Evolutionary conservation across 2,113 vertebrate genomes (phyloP), one percentile per base, ranked within the genome.

Genomic region (Arvicanthis niloticus): DNA sequence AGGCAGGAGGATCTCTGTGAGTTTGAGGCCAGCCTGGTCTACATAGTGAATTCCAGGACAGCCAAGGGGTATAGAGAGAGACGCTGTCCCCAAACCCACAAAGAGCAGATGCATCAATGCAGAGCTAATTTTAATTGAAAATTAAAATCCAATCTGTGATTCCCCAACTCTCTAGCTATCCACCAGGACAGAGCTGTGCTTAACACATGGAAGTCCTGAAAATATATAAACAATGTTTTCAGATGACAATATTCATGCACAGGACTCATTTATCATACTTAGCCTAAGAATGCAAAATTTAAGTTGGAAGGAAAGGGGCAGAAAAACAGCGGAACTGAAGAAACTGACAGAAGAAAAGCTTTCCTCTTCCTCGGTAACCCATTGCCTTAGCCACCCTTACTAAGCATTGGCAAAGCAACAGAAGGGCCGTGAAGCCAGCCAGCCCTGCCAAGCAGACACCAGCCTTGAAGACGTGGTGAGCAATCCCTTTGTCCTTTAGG

Each of bases 401-500:
- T n/a, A 40, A 7, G 73, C 26, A 40, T 3, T n/a, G 70, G 42
- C 29, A 58, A 88, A 92, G 70, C 42, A 29, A 42, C 77, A 90
- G 24, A 48, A 21, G 6, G 62, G 67, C 88, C 34, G 17, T 37
- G 76, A 67, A 1, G 29, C 76, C 1, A 68, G 31, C 45, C 42
- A 48, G 40, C 45, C 21, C 77, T 81, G 65, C 58, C 40, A n/a
- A 82, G 0, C 53, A 68, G 67, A 37, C 67, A 88, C 48, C 26
- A 15, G 34, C 15, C 68, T 12, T 37, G 42, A 42, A 90, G 24
- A 3, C 56, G 26, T 81, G 22, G 5, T 93, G 72, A 86, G 26
- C 19, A 76, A n/a, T 34, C 22, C 15, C 3, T 53, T 80, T 42
- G 93, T 56, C 70, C 16, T 86, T 6, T 81, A 98, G 98, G 96